phyloP scores from a whole-genome alignment of 2,888 invertebrate species.

The Lepidochrysops patricia region DNA sequence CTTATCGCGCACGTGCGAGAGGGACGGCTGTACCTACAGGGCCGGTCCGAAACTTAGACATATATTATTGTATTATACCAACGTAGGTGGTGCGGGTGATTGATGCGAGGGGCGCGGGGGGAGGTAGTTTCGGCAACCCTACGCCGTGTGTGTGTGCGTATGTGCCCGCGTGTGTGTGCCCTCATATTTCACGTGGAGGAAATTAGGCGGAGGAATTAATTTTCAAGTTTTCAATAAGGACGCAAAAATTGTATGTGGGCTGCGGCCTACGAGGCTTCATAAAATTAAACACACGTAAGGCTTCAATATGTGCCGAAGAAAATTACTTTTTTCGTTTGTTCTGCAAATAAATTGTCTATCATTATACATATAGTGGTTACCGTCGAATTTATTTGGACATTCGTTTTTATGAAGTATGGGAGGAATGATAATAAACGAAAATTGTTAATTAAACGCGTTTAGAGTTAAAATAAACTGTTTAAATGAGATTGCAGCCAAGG shows the following conservation, averaged over 20 bases:
- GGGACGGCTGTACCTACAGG: slow-evolving; percentile 59
- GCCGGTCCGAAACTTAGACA: slow-evolving; percentile 74
- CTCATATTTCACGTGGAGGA: slow-evolving; percentile 66
- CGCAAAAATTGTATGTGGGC: slow-evolving; percentile 28
- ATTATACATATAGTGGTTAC: too few species aligned
- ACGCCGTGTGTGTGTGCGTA: slow-evolving; percentile 59
- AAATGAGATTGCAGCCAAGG: too few species aligned
- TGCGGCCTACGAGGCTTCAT: slow-evolving; percentile 37
- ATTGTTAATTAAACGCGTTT: not conserved
- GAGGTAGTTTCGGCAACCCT: slow-evolving; percentile 71
- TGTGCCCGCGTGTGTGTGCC: slow-evolving; percentile 54
- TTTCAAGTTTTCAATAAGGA: slow-evolving; percentile 67
- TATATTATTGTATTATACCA: slow-evolving; percentile 74
- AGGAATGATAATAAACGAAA: not conserved
- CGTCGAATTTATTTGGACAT: too few species aligned
- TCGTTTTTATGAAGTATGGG: too few species aligned
- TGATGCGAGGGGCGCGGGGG: slow-evolving; percentile 51
- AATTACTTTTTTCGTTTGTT: slow-evolving; percentile 20
- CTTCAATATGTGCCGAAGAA: slow-evolving; percentile 31
- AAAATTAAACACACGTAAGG: slow-evolving; percentile 50
- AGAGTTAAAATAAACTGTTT: not conserved
- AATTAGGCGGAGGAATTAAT: slow-evolving; percentile 70
- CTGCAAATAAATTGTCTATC: not conserved
- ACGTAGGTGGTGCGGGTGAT: slow-evolving; percentile 71
- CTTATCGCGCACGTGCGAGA: slow-evolving; percentile 30